Evolutionary conservation across 2,797 vertebrate genomes (phyloP).

Genomic region (Corythornis leucogaster): DNA sequence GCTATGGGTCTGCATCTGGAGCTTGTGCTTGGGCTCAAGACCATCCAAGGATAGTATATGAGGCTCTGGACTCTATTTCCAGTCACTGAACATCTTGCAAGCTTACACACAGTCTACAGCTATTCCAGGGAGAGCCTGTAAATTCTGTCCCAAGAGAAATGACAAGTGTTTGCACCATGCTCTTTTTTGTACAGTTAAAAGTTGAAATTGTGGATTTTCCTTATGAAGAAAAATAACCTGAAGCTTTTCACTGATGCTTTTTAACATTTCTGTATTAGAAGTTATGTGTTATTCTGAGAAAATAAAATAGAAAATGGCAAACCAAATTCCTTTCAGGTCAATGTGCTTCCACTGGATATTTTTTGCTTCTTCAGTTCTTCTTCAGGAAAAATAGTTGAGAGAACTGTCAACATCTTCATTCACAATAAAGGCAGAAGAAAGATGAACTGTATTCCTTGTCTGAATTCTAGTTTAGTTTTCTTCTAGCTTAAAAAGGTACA

Average conservation of each 20-base stretch:
- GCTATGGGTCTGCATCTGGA: neutral
- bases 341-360: neutral
- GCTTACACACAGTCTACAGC: neutral
- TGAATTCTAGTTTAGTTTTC: neutral
- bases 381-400: neutral
- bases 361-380: neutral
- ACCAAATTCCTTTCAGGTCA: neutral
- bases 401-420: neutral
- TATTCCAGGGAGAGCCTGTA: neutral
- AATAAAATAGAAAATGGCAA: neutral
- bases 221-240: neutral
- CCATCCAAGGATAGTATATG: neutral
- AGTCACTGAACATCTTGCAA: neutral
- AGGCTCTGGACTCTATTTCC: neutral
- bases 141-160: neutral
- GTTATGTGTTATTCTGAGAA: neutral
- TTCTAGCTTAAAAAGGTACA: neutral
- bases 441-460: neutral
- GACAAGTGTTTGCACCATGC: neutral
- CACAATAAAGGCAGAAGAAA: neutral
- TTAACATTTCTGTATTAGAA: neutral
- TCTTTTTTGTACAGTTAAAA: neutral
- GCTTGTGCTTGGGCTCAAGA: neutral
- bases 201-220: neutral
- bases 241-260: neutral